phyloP scores from a whole-genome alignment of 2,888 invertebrate species.

The Subacronicta megacephala region DNA sequence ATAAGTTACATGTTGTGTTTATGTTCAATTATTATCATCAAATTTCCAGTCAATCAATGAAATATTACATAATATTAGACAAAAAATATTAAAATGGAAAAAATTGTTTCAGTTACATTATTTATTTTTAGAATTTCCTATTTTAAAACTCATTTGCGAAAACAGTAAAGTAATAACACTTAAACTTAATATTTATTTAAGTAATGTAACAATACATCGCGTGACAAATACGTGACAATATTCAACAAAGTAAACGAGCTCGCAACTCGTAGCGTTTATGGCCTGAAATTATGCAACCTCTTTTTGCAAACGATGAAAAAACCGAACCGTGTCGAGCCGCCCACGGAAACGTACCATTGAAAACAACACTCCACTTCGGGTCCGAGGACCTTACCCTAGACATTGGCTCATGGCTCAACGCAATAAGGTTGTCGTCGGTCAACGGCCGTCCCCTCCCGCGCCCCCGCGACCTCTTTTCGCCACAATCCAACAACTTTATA shows the following conservation, averaged over 20 bases:
- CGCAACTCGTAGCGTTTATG: conserved; percentile 34
- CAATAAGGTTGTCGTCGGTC: conserved; percentile 84
- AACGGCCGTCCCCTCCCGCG: conserved; percentile 79
- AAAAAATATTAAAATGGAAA: not conserved
- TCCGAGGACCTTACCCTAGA: conserved; percentile 86
- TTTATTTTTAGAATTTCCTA: not conserved
- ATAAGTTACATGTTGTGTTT: too few relatives aligned
- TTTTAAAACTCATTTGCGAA: conserved; percentile 9
- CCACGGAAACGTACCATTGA: conserved; percentile 69
- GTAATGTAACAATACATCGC: conserved; percentile 4
- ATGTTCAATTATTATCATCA: too few relatives aligned
- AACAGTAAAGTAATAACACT: conserved; percentile 6
- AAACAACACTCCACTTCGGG: conserved; percentile 74
- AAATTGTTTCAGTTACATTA: not conserved
- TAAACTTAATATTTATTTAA: conserved; percentile 13
- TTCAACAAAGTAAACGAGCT: conserved; percentile 40
- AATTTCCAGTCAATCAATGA: not conserved
- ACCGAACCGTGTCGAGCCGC: conserved; percentile 72
- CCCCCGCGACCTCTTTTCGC: conserved; percentile 80
- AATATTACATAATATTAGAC: not conserved
- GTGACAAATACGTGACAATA: conserved; percentile 26
- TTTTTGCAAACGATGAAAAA: conserved; percentile 68
- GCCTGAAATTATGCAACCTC: conserved; percentile 71
- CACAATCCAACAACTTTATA: conserved; percentile 73
- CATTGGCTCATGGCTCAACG: conserved; percentile 76